Evolutionary conservation across 35 echinoderm and acorn worm species (phyloP), one percentile per base, ranked within the genome.

Genomic region (Hemicentrotus pulcherrimus): DNA sequence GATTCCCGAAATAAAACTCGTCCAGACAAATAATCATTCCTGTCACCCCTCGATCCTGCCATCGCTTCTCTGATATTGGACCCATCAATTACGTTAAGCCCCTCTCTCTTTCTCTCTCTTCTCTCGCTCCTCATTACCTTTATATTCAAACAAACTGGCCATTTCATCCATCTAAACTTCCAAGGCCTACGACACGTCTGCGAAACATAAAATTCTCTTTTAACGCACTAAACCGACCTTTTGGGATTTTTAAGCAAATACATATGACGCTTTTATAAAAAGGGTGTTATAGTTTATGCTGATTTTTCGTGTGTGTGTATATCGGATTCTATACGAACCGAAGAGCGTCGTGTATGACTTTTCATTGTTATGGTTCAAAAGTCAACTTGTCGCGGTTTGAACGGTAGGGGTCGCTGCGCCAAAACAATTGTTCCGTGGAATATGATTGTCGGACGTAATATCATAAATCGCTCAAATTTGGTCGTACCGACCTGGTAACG

Each of bases 61-160:
- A 78, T 78, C 88, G 88, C 88, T 33, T 90, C 32, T 15, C 46
- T 47, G 31, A 47, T 32, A 90, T 45, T 90, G 88, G 46, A 32
- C 46, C 32, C 88, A 90, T 90, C 88, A 90, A 90, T 90, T 90
- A 90, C 88, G 46, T 90, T 33, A 90, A 90, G 88, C 88, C 46
- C 32, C 10, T 90, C 46, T 22, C 19, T 24, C 65, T 78, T 78
- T 55, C 50, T 14, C 11, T 41, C 35, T 41, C 35, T 16, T 58
- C 50, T 58, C 50, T 59, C 22, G 7, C 65, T 78, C 65, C 65
- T 7, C 65, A 15, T 78, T 78, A 4, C 28, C 24, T 78, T n/a
- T n/a, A 55, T 55, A 6, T n/a, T 28, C 22, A 8, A 59, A 59
- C 65, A 78, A 78, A 22, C 65, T 78, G 65, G 15, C 22, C 9